Evolutionary conservation across 2,888 invertebrate genomes (phyloP).

Genomic region (Clanis bilineata): DNA sequence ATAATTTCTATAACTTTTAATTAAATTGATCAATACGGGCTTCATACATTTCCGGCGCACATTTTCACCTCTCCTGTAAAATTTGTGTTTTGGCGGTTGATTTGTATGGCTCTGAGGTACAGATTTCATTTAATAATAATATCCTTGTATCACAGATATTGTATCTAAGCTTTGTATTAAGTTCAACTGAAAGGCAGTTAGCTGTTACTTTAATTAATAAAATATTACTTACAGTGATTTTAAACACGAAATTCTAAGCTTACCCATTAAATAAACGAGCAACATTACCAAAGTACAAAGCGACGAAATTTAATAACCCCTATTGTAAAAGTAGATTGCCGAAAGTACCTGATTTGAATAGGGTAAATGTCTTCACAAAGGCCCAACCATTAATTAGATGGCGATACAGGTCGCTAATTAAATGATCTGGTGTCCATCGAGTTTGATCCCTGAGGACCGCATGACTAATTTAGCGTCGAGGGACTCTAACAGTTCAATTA

Average conservation of each 20-base stretch:
- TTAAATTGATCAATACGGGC: no score
- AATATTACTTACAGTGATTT: neutral
- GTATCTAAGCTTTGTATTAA: no score
- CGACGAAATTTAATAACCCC: neutral
- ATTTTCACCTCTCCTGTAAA: no score
- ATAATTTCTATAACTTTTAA: no score
- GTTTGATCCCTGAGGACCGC: slow-evolving; percentile 6
- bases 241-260: neutral
- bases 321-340: neutral
- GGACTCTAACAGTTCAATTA: neutral
- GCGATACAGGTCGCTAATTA: slow-evolving; percentile 7
- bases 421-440: slow-evolving; percentile 5
- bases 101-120: no score
- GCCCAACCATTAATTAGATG: neutral
- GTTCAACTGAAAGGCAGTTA: no score
- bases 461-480: neutral
- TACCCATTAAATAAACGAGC: neutral
- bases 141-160: no score
- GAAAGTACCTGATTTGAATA: neutral
- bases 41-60: no score
- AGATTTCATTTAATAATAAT: no score
- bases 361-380: neutral
- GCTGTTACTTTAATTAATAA: no score
- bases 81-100: no score
- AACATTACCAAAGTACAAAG: neutral